Percentiles rank a stretch among this genome's conserved stretches.
Evolutionary conservation across 2,113 vertebrate genomes (phyloP).

Genomic region (Ariopsis seemanni): DNA sequence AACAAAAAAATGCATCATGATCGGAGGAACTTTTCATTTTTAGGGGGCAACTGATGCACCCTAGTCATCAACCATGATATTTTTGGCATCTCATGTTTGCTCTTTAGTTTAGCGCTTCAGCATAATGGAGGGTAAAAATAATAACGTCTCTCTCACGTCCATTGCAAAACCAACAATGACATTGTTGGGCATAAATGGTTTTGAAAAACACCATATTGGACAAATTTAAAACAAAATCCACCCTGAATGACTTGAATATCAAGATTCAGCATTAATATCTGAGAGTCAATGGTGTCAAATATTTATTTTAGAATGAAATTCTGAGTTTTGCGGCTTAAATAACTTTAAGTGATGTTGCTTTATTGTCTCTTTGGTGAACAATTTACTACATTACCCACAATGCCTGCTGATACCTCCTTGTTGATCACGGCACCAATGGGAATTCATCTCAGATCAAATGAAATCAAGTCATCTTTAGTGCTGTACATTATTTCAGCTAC

Average conservation of each 20-base stretch:
- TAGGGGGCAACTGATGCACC: too few species aligned
- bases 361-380: background rate
- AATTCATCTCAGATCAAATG: background rate
- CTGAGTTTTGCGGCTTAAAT: background rate
- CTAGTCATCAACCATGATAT: too few species aligned
- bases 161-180: background rate
- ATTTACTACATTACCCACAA: background rate
- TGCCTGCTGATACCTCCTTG: background rate
- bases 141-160: background rate
- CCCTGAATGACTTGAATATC: background rate
- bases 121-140: background rate
- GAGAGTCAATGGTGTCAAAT: background rate
- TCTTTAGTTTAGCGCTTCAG: background rate
- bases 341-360: background rate
- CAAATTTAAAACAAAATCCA: background rate
- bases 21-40: too few species aligned
- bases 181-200: background rate
- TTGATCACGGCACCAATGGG: background rate
- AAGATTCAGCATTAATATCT: background rate
- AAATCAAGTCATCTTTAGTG: background rate
- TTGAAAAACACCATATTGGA: background rate
- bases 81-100: background rate
- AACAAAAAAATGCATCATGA: too few species aligned
- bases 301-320: background rate
- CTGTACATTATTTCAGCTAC: background rate